A percentile compares a stretch with the other conserved stretches of the same genome.
Evolutionary conservation across 2,797 vertebrate species (phyloP).

Genomic region (Myotis pilosus): DNA sequence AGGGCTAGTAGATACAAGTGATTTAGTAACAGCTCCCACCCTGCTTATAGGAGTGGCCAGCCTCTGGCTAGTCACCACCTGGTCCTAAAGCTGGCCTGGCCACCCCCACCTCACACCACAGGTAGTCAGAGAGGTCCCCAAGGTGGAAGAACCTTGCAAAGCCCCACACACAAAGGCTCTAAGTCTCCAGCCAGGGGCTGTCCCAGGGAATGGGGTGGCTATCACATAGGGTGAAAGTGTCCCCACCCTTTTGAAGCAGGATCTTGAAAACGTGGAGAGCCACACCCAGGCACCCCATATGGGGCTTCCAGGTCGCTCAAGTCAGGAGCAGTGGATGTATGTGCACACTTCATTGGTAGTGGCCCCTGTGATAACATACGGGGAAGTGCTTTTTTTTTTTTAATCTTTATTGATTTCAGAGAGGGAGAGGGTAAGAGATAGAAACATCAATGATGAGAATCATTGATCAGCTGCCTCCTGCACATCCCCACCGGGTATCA

Average conservation of each 20-base stretch:
- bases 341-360: neutral
- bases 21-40: neutral
- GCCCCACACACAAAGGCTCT: neutral
- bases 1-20: no score
- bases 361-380: neutral
- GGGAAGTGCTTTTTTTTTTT: neutral
- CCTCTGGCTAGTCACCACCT: accelerated
- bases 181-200: neutral
- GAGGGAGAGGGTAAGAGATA: no score
- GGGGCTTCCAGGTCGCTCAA: neutral
- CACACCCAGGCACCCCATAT: neutral
- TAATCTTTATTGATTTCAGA: no score
- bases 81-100: neutral
- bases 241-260: neutral
- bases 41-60: neutral
- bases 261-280: neutral
- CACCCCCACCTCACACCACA: neutral
- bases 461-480: no score
- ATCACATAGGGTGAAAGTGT: neutral
- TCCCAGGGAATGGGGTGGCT: no score
- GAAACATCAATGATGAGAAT: no score
- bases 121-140: neutral
- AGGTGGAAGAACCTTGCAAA: neutral
- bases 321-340: neutral
- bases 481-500: no score